Base-by-base conservation (phyloP, 2,113 vertebrate species). In the Megaceryle maxima region DNA sequence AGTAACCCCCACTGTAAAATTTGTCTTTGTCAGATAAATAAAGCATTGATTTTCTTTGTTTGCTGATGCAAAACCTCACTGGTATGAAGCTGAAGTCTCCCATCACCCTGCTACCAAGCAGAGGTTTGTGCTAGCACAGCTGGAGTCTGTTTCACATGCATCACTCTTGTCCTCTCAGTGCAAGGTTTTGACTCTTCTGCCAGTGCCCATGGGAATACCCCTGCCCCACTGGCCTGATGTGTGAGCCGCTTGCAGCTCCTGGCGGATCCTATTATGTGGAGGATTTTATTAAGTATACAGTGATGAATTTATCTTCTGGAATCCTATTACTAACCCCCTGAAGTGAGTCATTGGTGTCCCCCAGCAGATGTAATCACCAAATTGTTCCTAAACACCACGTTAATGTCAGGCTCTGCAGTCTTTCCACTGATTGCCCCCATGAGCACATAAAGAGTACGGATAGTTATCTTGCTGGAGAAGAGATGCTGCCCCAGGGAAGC, bases 241-340 rank as follows among this genome's bases (percentile, higher is more conserved):
- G 37, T 4, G 19, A 92, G 68, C 84, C 44, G 7, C 93, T 91
- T 18, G 25, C 64, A 75, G 33, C 55, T 94, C 96, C 93, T 20
- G 3, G 55, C 50, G 63, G 88, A 55, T 92, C 39, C 76, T 91
- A 16, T 92, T 83, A 41, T 56, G 55, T 5, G 4, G 46, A 92
- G 63, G 83, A 29, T 96, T 97, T 94, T 95, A 90, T 95, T 96
- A 97, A 97, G 96, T 88, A 93, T 56, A 87, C 74, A 77, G 9
- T 90, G 96, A 91, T 92, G 41, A 95, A 95, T 97, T 88, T 94
- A 56, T 95, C 86, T 95, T 78, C 83, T 75, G 43, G 55, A 84
- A 86, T 93, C 87, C 85, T 91, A 19, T 93, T 88, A 69, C 76
- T 90, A 74, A 75, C 48, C 44, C 83, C 84, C 60, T 53, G 57